These are phyloP conservation scores for Catharus bicknelli DNA, from an alignment of 2,113 vertebrate genomes.

Conservation along the genomic window DNA sequence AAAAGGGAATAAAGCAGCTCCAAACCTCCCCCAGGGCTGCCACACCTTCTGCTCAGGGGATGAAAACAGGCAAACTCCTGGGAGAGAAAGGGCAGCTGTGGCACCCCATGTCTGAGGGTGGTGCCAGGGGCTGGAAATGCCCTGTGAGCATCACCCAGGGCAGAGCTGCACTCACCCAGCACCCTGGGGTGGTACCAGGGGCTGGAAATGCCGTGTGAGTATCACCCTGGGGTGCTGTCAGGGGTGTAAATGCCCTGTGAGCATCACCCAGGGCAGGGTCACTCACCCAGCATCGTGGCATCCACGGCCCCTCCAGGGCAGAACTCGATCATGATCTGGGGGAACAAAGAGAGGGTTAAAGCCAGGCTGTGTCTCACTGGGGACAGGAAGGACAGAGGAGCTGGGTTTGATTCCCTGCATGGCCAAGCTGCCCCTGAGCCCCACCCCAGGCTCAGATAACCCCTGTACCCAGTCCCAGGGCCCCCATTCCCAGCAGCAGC, in stretches of 20 bases:
- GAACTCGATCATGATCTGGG: conserved; percentile 98
- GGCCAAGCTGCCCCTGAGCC: background rate
- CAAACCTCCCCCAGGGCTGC: background rate
- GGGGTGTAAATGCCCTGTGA: too few species aligned
- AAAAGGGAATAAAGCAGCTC: background rate
- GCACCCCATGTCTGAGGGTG: background rate
- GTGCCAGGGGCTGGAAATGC: background rate
- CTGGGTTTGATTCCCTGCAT: rapidly evolving
- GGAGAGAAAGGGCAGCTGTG: background rate
- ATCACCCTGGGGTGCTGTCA: too few species aligned
- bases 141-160: rapidly evolving
- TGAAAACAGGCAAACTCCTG: background rate
- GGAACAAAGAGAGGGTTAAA: conserved; percentile 24
- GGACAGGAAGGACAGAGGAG: background rate
- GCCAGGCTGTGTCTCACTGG: background rate
- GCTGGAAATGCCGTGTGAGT: too few species aligned
- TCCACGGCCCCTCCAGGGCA: conserved; percentile 76
- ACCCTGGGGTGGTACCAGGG: background rate
- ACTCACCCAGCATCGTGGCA: conserved; percentile 66
- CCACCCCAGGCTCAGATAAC: background rate
- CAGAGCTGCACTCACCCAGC: conserved; percentile 40
- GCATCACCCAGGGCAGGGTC: background rate
- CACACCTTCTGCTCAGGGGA: background rate
- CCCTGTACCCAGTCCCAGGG: too few species aligned
- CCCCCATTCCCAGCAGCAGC: background rate